Conservation (phyloP, 2,888 invertebrate genomes). For the Tetragonula carbonaria region DNA sequence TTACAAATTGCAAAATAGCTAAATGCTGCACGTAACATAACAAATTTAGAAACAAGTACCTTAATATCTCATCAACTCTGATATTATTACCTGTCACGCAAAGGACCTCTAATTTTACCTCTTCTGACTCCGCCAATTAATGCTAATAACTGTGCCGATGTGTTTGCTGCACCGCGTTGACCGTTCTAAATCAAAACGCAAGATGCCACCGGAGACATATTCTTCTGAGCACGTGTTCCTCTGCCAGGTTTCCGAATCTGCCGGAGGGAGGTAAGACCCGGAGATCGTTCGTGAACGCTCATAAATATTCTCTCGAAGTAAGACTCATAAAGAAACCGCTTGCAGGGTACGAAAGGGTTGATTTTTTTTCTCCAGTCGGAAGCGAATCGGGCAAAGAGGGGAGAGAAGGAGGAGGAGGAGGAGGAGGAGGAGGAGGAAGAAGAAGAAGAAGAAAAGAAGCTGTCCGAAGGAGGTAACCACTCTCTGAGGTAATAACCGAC, state of each 20-base stretch:
- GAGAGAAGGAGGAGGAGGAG: not conserved
- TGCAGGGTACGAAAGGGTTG: slow-evolving; percentile 81
- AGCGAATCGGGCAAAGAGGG: slow-evolving; percentile 38
- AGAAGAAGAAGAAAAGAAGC: slow-evolving; percentile 43
- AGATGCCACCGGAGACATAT: not conserved
- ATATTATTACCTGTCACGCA: no score
- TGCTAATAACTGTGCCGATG: not conserved
- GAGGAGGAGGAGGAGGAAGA: not conserved
- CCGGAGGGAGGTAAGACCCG: not conserved
- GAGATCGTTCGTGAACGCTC: slow-evolving; percentile 74
- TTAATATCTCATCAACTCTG: no score
- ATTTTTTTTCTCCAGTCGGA: slow-evolving; percentile 69
- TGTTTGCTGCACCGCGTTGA: not conserved
- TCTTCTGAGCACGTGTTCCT: not conserved
- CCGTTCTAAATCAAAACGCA: no score
- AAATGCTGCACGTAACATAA: not conserved
- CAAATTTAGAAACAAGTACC: not conserved
- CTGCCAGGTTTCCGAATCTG: slow-evolving; percentile 3
- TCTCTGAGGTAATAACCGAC: slow-evolving; percentile 59
- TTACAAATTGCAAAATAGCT: not conserved
- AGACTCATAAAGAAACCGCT: slow-evolving; percentile 82
- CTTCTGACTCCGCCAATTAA: not conserved
- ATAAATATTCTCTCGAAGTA: slow-evolving; percentile 81
- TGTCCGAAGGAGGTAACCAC: slow-evolving; percentile 61
- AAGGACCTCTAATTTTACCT: no score